Conservation (phyloP, 2,888 invertebrate genomes). For the Drosophila seclusa region DNA sequence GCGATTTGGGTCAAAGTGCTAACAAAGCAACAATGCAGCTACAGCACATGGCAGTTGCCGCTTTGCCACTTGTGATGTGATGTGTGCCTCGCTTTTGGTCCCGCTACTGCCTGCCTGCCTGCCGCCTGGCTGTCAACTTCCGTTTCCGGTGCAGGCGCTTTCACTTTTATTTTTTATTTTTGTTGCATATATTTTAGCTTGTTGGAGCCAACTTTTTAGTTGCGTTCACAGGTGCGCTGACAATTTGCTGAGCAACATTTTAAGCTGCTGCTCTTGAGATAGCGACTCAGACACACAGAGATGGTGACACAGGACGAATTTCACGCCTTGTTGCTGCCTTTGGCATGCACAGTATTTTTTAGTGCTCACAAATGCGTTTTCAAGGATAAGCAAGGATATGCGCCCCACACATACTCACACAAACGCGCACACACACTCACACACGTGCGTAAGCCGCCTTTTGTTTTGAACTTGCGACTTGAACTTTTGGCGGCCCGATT, state of each 20-base stretch:
- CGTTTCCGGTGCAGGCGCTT: slow-evolving; percentile 44
- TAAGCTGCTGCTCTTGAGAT: slow-evolving; percentile 16
- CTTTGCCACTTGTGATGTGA: slow-evolving; percentile 26
- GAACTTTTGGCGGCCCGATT: slow-evolving; percentile 51
- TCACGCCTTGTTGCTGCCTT: slow-evolving; percentile 53
- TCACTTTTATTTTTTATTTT: slow-evolving; percentile 40
- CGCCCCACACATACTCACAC: slow-evolving; percentile 16
- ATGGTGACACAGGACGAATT: slow-evolving; percentile 30
- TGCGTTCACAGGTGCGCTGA: slow-evolving; percentile 43
- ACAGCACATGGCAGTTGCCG: slow-evolving; percentile 56
- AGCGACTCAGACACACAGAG: slow-evolving; percentile 6
- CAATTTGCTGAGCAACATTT: slow-evolving; percentile 46
- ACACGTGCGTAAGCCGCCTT: slow-evolving; percentile 21
- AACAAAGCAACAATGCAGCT: slow-evolving; percentile 68
- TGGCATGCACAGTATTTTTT: slow-evolving; percentile 42
- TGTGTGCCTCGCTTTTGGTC: slow-evolving; percentile 29
- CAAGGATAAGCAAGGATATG: slow-evolving; percentile 57
- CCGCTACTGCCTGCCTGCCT: slow-evolving; percentile 8
- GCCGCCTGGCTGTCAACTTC: slow-evolving; percentile 28
- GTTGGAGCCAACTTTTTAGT: slow-evolving; percentile 47
- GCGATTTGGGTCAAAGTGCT: slow-evolving; percentile 75
- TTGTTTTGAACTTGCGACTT: slow-evolving; percentile 48
- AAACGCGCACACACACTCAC: slow-evolving; percentile 6
- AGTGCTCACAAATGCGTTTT: slow-evolving; percentile 48
- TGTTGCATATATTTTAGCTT: slow-evolving; percentile 10